Conservation (phyloP, 2,113 vertebrate species). For the Leptodactylus fuscus region DNA sequence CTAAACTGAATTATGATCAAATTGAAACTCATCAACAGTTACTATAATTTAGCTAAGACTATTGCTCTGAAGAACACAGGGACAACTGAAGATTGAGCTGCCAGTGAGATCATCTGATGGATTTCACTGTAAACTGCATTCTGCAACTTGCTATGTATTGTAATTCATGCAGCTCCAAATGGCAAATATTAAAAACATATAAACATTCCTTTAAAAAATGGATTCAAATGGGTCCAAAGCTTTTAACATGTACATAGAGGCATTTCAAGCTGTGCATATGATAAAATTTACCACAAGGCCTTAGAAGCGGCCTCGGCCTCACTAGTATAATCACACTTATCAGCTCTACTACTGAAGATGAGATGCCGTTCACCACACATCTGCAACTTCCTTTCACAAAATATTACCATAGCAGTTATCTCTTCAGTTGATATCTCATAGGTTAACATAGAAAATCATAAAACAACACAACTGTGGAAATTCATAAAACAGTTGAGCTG, state of each 20-base stretch:
- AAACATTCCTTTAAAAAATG: no score
- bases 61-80: no score
- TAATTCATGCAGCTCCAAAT: no score
- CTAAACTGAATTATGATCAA: no score
- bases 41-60: no score
- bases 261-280: neutral
- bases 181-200: no score
- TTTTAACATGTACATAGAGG: neutral
- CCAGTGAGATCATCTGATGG: no score
- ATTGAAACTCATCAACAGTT: no score
- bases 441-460: neutral
- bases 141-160: no score
- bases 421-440: neutral
- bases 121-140: no score
- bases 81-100: no score
- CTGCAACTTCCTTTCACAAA: constrained; percentile 3
- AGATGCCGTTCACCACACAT: neutral
- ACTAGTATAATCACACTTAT: neutral
- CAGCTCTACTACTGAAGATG: neutral
- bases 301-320: neutral
- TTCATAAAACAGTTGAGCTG: neutral
- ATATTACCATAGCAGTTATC: neutral
- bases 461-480: neutral
- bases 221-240: no score
- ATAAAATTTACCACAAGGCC: neutral